These are phyloP conservation scores for Picathartes gymnocephalus DNA, from an alignment of 2,113 vertebrate genomes.

Conservation along the genomic window DNA sequence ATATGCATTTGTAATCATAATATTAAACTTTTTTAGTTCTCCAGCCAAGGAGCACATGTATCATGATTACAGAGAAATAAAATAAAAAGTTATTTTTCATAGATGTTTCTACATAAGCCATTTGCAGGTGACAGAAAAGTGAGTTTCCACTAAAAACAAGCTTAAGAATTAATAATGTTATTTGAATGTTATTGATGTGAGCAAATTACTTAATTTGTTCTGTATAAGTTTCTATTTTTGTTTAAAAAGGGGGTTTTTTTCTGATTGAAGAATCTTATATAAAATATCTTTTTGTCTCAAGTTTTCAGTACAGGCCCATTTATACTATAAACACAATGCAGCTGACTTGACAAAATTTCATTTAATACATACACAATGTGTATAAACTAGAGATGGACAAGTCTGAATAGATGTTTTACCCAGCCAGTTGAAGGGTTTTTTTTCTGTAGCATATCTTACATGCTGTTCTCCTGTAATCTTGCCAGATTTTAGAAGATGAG, in stretches of 20 bases:
- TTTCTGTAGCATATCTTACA: neutral
- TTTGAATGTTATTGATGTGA: neutral
- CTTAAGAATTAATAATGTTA: neutral
- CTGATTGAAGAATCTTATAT: neutral
- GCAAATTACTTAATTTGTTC: neutral
- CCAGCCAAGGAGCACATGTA: neutral
- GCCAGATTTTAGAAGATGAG: neutral
- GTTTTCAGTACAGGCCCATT: neutral
- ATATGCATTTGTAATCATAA: neutral
- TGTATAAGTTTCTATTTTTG: neutral
- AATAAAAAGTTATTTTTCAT: neutral
- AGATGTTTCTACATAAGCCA: neutral
- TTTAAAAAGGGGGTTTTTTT: rapidly evolving
- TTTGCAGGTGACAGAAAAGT: neutral
- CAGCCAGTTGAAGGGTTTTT: neutral
- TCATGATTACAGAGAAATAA: neutral
- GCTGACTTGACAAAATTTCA: neutral
- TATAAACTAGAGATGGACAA: neutral
- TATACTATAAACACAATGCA: neutral
- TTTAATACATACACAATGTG: neutral
- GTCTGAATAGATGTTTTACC: neutral
- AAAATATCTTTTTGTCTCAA: neutral
- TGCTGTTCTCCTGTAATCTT: neutral
- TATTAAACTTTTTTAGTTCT: neutral
- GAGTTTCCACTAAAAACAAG: neutral